Evolutionary conservation across 2,113 vertebrate species (phyloP), one percentile per base, ranked within the genome.

Genomic region (Sakesphorus luctuosus): DNA sequence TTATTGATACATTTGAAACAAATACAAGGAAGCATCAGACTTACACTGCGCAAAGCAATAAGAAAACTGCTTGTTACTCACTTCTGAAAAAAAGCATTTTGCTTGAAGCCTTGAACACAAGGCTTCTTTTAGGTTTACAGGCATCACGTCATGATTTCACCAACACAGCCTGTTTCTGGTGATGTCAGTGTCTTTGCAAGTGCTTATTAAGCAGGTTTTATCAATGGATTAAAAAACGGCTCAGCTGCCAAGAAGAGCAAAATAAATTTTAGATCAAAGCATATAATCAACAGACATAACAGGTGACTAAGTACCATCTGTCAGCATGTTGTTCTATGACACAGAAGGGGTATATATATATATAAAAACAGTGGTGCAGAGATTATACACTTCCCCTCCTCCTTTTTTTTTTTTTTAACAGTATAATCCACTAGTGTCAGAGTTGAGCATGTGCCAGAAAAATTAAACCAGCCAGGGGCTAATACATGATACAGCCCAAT

Each of bases 211-310:
- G 84, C 82, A 90, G 55, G 33, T 93, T 95, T 88, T 93, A 83
- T 94, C 96, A 94, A 95, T 96, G 91, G 95, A 67, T 86, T 92
- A 90, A 94, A 76, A 40, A 71, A 59, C n/a, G 80, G 58, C 61
- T 94, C 78, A n/a, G 87, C 81, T 76, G 94, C 93, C 87, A 94
- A 77, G 72, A 80, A 6, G 6, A 80, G 29, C 59, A 96, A 94
- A 96, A 91, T 83, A 73, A 96, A 92, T 87, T 94, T 88, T 19
- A 96, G 63, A 96, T 96, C 87, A 94, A 95, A 96, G 94, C 59
- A n/a, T 17, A 43, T 14, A 94, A 91, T 50, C 71, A 94, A 63
- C 49, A 93, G 75, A 79, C 88, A 50, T 53, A 94, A 84, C 85
- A 90, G 72, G 84, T 91, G 95, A 95, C 46, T 85, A 87, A 96